A percentile compares a stretch with the other conserved stretches of the same genome.
These are phyloP conservation scores for Macaria liturata DNA, from an alignment of 2,888 invertebrate genomes.

Conservation along the genomic window DNA sequence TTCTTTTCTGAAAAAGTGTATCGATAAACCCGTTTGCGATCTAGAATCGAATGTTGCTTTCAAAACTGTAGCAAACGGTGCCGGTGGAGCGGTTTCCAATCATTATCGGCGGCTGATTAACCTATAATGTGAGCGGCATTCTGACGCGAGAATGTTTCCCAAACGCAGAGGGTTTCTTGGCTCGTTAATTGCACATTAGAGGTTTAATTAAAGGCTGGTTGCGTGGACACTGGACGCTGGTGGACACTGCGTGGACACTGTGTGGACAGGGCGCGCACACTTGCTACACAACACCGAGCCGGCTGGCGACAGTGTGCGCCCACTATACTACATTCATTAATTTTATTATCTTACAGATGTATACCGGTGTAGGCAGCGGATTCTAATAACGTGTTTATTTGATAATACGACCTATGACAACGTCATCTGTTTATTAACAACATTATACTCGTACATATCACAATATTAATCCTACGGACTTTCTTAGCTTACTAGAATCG, in stretches of 20 bases:
- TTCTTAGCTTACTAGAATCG: too few relatives aligned
- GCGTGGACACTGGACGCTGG: slow-evolving; percentile 33
- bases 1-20: slow-evolving; percentile 57
- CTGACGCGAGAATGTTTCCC: slow-evolving; percentile 26
- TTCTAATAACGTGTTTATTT: not conserved
- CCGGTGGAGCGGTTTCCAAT: slow-evolving; percentile 44
- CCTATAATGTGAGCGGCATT: slow-evolving; percentile 33
- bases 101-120: slow-evolving; percentile 44
- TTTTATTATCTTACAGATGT: not conserved
- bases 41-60: slow-evolving; percentile 58
- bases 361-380: not conserved
- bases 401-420: too few relatives aligned
- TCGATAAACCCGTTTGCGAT: slow-evolving; percentile 58
- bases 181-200: slow-evolving; percentile 35
- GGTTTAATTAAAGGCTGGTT: slow-evolving; percentile 38
- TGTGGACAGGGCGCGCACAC: slow-evolving; percentile 39
- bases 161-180: slow-evolving; percentile 30
- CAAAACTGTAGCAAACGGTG: slow-evolving; percentile 59
- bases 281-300: slow-evolving; percentile 42
- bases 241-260: slow-evolving; percentile 24
- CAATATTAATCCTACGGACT: too few relatives aligned
- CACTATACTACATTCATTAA: slow-evolving; percentile 14
- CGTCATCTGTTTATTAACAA: too few relatives aligned
- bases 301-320: slow-evolving; percentile 34
- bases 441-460: too few relatives aligned